Percentiles rank a stretch among this genome's conserved stretches.
Evolutionary conservation across 2,797 vertebrate species (phyloP).

Genomic region (Anguilla obscura): DNA sequence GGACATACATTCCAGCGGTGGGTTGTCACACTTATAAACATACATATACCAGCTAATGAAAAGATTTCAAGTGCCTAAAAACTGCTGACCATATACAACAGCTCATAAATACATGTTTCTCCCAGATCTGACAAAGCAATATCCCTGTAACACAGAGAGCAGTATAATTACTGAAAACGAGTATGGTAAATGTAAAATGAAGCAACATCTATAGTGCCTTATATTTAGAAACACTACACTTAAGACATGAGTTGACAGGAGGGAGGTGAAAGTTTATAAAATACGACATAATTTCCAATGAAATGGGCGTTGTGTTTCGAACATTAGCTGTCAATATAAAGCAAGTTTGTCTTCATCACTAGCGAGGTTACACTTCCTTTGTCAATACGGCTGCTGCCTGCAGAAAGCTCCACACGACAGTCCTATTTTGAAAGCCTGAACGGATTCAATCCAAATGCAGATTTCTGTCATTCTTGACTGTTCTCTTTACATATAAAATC

Average conservation of each 20-base stretch:
- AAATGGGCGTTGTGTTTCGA: neutral
- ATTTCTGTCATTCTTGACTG: neutral
- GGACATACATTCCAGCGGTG: no score
- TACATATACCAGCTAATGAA: no score
- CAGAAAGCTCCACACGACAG: neutral
- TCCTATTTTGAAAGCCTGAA: conserved; percentile 1
- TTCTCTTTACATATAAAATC: neutral
- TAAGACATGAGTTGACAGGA: neutral
- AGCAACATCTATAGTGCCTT: neutral
- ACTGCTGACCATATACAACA: no score
- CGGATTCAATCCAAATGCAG: neutral
- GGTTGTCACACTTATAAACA: no score
- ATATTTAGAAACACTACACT: neutral
- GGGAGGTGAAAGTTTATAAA: conserved; percentile 1
- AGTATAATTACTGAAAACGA: neutral
- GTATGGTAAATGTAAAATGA: neutral
- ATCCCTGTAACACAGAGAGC: neutral
- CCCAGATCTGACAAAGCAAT: neutral
- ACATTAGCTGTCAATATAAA: neutral
- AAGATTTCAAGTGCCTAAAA: no score
- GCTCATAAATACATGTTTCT: no score
- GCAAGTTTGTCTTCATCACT: neutral
- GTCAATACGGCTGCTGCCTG: neutral
- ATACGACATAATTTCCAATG: neutral
- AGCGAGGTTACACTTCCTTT: neutral